phyloP scores from a whole-genome alignment of 2,888 invertebrate species.

The Labia minor region DNA sequence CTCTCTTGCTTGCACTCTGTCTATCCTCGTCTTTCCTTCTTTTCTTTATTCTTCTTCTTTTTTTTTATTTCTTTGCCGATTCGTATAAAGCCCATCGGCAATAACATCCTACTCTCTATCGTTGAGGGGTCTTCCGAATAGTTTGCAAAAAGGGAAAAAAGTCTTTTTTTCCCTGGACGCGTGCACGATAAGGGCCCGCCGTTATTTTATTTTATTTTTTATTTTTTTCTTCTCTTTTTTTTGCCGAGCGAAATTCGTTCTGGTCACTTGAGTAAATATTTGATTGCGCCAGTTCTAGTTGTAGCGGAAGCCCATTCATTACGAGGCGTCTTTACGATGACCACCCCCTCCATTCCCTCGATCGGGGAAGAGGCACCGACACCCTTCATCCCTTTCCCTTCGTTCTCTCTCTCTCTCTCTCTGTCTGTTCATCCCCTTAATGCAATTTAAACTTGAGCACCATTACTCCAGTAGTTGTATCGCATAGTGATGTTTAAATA shows the following conservation, averaged over 20 bases:
- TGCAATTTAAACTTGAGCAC: too few relatives aligned
- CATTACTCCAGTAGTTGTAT: too few relatives aligned
- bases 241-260: neutral
- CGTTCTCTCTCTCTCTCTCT: too few relatives aligned
- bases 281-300: neutral
- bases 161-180: neutral
- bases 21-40: too few relatives aligned
- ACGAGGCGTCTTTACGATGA: neutral
- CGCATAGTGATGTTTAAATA: too few relatives aligned
- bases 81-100: slow-evolving; percentile 8
- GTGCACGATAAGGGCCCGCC: too few relatives aligned
- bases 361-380: too few relatives aligned
- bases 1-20: too few relatives aligned
- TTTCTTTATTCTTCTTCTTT: neutral
- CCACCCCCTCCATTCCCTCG: too few relatives aligned
- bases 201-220: too few relatives aligned
- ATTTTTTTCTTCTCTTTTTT: neutral
- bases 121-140: neutral
- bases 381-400: too few relatives aligned
- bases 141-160: neutral
- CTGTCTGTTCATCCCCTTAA: too few relatives aligned
- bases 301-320: neutral
- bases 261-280: slow-evolving; percentile 13
- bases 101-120: neutral
- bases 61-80: neutral